Base-by-base conservation (phyloP, 1,140 invertebrate genomes). In the Eciton burchellii region DNA sequence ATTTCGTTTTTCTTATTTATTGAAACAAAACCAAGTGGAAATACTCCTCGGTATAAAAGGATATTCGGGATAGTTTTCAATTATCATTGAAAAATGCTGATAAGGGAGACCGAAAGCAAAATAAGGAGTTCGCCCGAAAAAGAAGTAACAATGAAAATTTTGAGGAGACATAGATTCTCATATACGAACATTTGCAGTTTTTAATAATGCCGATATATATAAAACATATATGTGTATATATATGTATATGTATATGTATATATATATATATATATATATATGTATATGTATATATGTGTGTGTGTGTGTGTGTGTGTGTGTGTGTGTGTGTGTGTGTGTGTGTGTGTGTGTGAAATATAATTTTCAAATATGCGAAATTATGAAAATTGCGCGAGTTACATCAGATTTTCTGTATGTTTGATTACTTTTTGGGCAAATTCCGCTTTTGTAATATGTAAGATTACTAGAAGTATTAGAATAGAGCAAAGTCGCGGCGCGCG, bases 371-470 rank as follows among this genome's bases (percentile, higher is more conserved):
- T 35, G 6, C 35, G 6, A 35, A 35, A 2, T n/a, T n/a, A n/a
- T 19, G 3, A 21, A 19, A 62, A 74, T 49, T n/a, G 26, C 12
- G 19, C 14, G 24, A 62, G n/a, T 73, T 59, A 29, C 24, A 19
- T 45, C 21, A 1, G 41, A 14, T 47, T 66, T 63, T 3, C 43
- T 12, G 19, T 11, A 16, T 21, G 29, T 14, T 21, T 68, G 29
- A 43, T 43, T 66, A 43, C 68, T 77, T 77, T 68, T 77, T 16
- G 74, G 62, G 60, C 26, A 35, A 77, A 68, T 21, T 77, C 24
- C 8, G 14, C 45, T 47, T 73, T 8, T 26, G 43, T 63, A 26
- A 59, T 14, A 63, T 76, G 19, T 76, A 68, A 77, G 35, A 77
- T 77, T 77, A 35, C 6, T 35, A 35, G n/a, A n/a, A 68, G 35